Conservation (phyloP, 2,797 vertebrate species). For the Spondyliosoma cantharus region DNA sequence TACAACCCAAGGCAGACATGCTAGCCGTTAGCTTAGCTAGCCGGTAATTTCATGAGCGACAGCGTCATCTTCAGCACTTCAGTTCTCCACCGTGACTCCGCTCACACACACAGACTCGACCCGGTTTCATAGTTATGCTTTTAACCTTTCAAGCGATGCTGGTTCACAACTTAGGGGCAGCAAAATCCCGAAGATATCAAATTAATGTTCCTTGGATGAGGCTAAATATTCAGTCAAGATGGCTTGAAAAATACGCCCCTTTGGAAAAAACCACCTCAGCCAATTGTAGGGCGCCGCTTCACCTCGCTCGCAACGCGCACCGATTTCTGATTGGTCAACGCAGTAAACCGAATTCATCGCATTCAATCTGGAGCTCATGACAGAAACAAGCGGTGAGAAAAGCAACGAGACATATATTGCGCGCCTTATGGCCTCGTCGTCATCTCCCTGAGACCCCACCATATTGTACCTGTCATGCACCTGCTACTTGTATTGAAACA, state of each 20-base stretch:
- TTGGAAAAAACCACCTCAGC: conserved; percentile 77
- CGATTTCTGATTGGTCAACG: conserved; percentile 67
- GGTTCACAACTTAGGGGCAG: conserved; percentile 36
- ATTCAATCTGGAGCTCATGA: conserved; percentile 8
- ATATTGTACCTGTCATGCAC: conserved; percentile 33
- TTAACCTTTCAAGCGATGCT: conserved; percentile 60
- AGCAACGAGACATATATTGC: conserved; percentile 63
- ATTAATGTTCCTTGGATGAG: conserved; percentile 81
- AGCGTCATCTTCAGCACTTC: conserved; percentile 82
- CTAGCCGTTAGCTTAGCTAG: conserved; percentile 81
- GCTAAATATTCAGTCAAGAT: conserved; percentile 87
- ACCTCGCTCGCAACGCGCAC: conserved; percentile 76
- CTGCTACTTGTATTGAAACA: background rate
- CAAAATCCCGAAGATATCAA: conserved; percentile 76
- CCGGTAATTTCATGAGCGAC: conserved; percentile 83
- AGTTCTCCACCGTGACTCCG: conserved; percentile 64
- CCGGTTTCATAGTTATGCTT: conserved; percentile 65
- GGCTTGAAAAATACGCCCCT: conserved; percentile 87
- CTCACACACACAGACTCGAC: conserved; percentile 54
- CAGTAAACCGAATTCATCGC: conserved; percentile 42
- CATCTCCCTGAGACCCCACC: background rate
- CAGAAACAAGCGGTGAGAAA: conserved; percentile 65
- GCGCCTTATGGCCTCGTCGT: conserved; percentile 62
- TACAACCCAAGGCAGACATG: conserved; percentile 80
- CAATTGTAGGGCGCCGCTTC: conserved; percentile 65